Base-by-base conservation (phyloP, 2,888 invertebrate genomes). In the Adela reaumurella region DNA sequence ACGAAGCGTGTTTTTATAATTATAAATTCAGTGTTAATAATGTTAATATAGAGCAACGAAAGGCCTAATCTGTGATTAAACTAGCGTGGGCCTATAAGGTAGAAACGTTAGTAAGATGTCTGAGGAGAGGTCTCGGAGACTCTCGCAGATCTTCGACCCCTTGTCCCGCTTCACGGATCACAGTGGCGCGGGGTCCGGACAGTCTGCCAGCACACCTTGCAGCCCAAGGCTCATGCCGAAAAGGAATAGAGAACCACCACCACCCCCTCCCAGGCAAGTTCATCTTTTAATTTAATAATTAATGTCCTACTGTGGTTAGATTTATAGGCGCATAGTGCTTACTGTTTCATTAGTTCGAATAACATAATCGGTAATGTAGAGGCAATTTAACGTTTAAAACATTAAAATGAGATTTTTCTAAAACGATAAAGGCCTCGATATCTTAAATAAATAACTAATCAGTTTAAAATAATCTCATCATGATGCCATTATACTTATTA, bases 61-160 rank as follows among this genome's bases (percentile, higher is more conserved):
- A 11, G n/a, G 35, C n/a, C 35, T 14, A 35, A 35, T 35, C 35
- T 35, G 35, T 35, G 35, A 35, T 35, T 14, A 8, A 35, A 8
- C 11, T 35, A 24, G 8, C 24, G 24, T 24, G 5, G 24, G 24
- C 24, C 24, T 24, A 8, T 24, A 8, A 24, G n/a, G 14, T 14
- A 11, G 17, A 11, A 3, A 3, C 19, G 35, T 61, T 58, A n/a
- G n/a, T n/a, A n/a, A n/a, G n/a, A 85, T 85, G 85, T 81, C 84
- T 59, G 85, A 84, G 72, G 85, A 85, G 68, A 80, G 86, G 64
- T 83, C 87, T 68, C 83, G 88, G 62, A 84, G 91, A 64, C 74
- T 90, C 68, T 90, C 90, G 69, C 89, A 90, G 81, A 88, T 90
- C 60, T 89, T 90, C 68, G 91, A 92, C 74, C 90, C 91, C 57